Evolutionary conservation across 2,797 vertebrate species (phyloP), one percentile per base, ranked within the genome.

Genomic region (Catostomus latipinnis): DNA sequence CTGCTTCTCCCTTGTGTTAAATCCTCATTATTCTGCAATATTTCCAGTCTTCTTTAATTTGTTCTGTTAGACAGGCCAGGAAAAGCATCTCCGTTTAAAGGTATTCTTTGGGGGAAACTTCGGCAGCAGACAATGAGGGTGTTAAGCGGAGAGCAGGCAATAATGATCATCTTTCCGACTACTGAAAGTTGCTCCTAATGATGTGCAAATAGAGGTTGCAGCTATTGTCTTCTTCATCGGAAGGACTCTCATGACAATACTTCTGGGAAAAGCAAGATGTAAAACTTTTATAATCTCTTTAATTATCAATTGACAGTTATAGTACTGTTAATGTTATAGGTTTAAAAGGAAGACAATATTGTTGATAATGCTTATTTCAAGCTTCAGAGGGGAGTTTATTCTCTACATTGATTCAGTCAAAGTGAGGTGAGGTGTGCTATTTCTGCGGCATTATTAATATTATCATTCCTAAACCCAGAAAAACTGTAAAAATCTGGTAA

Each of bases 101-200:
- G 81, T 83, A 58, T 83, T 80, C 80, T 67, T 34, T 1, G 7
- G 73, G 77, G 82, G 49, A 79, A 82, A 74, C 77, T 78, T 77
- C 65, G 13, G n/a, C 66, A 6, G 67, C 71, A 76, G 81, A 71
- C 72, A 67, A 66, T 75, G 72, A 54, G 56, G 57, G 61, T 82
- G 77, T 81, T 82, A 82, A 82, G 77, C 67, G 77, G 68, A 81
- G 83, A 81, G 74, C 78, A 69, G 18, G 52, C 74, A 63, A 69
- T 84, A 84, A 82, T 79, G 78, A 83, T 86, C 79, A 73, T 78
- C 69, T 57, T 71, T 80, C 78, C 46, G 67, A 71, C 57, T 56
- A 62, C 78, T 81, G 65, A 72, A 82, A 71, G 61, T 63, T 71
- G 65, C n/a, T 74, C 53, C 71, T 83, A 82, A 84, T 81, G 72